Conservation (phyloP, 2,888 invertebrate species). For the Lithophane semibrunnea region DNA sequence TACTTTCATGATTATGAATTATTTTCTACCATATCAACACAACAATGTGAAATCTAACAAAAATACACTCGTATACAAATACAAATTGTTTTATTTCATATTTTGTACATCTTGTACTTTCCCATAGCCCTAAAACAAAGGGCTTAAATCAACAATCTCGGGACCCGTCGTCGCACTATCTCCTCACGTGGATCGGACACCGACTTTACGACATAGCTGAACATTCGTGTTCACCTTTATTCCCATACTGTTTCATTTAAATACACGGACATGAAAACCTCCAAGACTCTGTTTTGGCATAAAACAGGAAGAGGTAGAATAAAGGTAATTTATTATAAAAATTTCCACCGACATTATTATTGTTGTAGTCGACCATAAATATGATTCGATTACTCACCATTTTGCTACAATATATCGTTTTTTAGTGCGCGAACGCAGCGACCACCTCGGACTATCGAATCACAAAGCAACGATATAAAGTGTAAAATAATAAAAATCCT, state of each 20-base stretch:
- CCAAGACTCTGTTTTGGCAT: constrained; percentile 42
- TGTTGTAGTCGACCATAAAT: constrained; percentile 76
- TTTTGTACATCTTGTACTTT: constrained; percentile 66
- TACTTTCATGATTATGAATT: neutral
- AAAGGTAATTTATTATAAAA: constrained; percentile 73
- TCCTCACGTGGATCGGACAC: constrained; percentile 83
- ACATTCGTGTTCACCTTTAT: constrained; percentile 68
- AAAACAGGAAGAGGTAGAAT: constrained; percentile 76
- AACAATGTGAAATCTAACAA: constrained; percentile 55
- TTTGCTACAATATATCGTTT: constrained; percentile 79
- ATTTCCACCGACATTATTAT: constrained; percentile 76
- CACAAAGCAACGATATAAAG: constrained; percentile 75
- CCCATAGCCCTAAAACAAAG: constrained; percentile 80
- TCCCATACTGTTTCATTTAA: constrained; percentile 66
- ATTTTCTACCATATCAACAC: constrained; percentile 21
- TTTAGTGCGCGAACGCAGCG: constrained; percentile 73
- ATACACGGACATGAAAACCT: constrained; percentile 58
- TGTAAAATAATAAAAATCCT: constrained; percentile 80
- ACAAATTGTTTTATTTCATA: constrained; percentile 63
- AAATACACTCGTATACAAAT: constrained; percentile 49
- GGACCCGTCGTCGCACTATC: constrained; percentile 75
- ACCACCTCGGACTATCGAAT: constrained; percentile 72
- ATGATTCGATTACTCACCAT: constrained; percentile 82
- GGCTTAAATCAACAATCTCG: constrained; percentile 80
- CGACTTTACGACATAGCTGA: constrained; percentile 75